A percentile compares a stretch with the other conserved stretches of the same genome.
Evolutionary conservation across 30 jellyfish, hydroid and myxozoan genomes (phyloP).

Genomic region (Cassiopea xamachana): DNA sequence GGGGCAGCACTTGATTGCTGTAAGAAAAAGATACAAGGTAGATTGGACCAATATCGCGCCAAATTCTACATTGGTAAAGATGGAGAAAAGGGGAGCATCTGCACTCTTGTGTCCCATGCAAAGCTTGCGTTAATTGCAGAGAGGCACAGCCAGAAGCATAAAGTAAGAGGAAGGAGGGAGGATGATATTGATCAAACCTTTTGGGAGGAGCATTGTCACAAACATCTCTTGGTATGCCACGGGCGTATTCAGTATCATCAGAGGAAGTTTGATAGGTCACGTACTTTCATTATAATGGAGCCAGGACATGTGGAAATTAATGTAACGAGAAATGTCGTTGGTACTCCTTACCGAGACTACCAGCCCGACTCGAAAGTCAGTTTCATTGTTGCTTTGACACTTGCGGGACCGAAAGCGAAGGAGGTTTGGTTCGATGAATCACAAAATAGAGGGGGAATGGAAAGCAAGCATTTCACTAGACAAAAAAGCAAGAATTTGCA

Average conservation of each 20-base stretch:
- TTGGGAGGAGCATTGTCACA: conserved; percentile 33
- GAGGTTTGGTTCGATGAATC: neutral
- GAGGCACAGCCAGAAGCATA: neutral
- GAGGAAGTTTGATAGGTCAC: neutral
- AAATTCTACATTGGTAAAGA: conserved; percentile 33
- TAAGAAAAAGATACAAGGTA: conserved; percentile 2
- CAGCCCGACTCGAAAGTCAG: conserved; percentile 50
- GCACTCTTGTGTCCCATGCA: conserved; percentile 19
- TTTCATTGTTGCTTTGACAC: conserved; percentile 35
- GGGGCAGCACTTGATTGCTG: conserved; percentile 45
- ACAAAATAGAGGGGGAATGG: neutral
- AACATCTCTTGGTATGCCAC: conserved; percentile 31
- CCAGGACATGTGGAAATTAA: conserved; percentile 29
- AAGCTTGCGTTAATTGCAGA: conserved; percentile 7
- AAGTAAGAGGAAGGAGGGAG: neutral
- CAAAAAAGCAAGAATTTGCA: too few species aligned
- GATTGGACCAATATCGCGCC: neutral
- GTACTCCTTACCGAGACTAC: conserved; percentile 24
- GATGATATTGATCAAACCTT: conserved; percentile 13
- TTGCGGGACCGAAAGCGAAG: conserved; percentile 38
- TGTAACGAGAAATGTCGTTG: conserved; percentile 32
- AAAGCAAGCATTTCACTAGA: neutral
- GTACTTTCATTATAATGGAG: conserved; percentile 39
- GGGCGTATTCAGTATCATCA: conserved; percentile 22
- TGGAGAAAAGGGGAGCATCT: conserved; percentile 28